Evolutionary conservation across 2,888 invertebrate species (phyloP).

Genomic region (Drosophila quinaria): DNA sequence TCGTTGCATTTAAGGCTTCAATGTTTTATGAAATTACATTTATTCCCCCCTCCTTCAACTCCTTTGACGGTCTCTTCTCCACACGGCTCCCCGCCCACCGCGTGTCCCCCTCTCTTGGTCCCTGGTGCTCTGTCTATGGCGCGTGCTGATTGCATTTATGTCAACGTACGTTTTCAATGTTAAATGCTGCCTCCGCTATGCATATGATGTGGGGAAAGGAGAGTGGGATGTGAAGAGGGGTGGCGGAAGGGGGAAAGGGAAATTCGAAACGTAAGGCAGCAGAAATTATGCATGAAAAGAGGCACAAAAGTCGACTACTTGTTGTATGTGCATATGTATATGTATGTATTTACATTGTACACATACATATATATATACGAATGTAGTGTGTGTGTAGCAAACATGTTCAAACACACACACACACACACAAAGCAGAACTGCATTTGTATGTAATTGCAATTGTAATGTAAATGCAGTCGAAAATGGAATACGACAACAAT

Average conservation of each 20-base stretch:
- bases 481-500: slow-evolving; percentile 51
- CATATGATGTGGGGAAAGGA: neutral
- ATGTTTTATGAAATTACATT: slow-evolving; percentile 15
- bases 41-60: neutral
- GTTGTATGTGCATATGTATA: neutral
- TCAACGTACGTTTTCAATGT: slow-evolving; percentile 83
- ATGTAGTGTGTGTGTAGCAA: slow-evolving; percentile 28
- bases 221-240: neutral
- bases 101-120: neutral
- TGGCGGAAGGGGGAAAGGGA: neutral
- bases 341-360: neutral
- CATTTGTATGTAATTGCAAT: slow-evolving; percentile 37
- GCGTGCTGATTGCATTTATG: slow-evolving; percentile 81
- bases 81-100: no score
- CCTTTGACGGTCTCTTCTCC: neutral
- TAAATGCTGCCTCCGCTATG: slow-evolving; percentile 51
- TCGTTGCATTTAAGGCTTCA: slow-evolving; percentile 1
- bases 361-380: neutral
- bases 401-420: slow-evolving; percentile 39
- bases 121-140: slow-evolving; percentile 32
- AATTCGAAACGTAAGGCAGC: slow-evolving; percentile 40
- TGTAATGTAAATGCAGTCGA: slow-evolving; percentile 46
- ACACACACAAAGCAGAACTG: slow-evolving; percentile 10
- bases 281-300: slow-evolving; percentile 69
- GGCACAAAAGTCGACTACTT: slow-evolving; percentile 50